phyloP scores from a whole-genome alignment of 2,797 vertebrate species.

The Anas bernieri region DNA sequence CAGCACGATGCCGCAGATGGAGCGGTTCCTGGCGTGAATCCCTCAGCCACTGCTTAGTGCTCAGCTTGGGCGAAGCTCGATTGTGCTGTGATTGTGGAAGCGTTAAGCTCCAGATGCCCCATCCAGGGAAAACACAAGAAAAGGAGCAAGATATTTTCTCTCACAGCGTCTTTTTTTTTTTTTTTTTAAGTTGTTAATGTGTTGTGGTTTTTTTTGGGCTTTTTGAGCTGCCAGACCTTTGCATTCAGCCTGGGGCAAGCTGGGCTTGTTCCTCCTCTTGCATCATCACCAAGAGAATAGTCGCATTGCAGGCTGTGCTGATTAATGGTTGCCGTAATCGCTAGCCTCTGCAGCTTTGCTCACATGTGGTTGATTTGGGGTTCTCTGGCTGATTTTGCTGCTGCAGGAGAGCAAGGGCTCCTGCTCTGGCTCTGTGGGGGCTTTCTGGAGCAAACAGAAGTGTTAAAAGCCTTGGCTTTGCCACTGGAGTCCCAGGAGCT shows the following conservation, averaged over 20 bases:
- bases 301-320: background rate
- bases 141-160: background rate
- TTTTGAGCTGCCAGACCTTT: background rate
- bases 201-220: too few species aligned
- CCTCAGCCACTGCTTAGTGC: background rate
- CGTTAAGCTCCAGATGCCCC: background rate
- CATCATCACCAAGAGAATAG: background rate
- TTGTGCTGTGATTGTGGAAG: background rate
- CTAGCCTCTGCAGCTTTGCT: background rate
- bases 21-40: background rate
- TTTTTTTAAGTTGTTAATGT: too few species aligned
- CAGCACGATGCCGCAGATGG: background rate
- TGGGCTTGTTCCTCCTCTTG: background rate
- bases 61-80: background rate
- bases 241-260: background rate
- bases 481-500: background rate
- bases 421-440: background rate
- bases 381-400: background rate
- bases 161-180: background rate
- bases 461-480: background rate
- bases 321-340: background rate
- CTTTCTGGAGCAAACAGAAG: background rate
- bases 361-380: background rate
- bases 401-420: background rate
- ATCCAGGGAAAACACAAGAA: background rate